A percentile compares a stretch with the other conserved stretches of the same genome.
These are phyloP conservation scores for Engraulis encrasicolus DNA, from an alignment of 2,113 vertebrate genomes.

Conservation along the genomic window DNA sequence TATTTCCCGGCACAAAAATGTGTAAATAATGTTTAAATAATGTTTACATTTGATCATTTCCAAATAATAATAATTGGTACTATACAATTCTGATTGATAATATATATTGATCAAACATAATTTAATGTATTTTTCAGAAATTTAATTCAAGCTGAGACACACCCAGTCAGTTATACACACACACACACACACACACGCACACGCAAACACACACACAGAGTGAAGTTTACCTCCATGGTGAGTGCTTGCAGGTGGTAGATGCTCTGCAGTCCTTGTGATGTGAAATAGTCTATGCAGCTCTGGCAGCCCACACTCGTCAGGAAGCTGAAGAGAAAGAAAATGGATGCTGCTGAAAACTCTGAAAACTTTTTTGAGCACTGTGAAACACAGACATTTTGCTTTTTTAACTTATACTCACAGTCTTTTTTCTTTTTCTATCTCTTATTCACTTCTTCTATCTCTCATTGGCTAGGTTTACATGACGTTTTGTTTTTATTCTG, in stretches of 20 bases:
- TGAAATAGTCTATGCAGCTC: conserved; percentile 98
- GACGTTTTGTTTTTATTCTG: no score
- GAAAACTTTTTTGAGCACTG: conserved; percentile 47
- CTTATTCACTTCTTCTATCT: not conserved
- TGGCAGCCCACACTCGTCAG: conserved; percentile 96
- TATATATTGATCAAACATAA: no score
- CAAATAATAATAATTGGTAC: no score
- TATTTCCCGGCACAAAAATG: no score
- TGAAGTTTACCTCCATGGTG: conserved; percentile 94
- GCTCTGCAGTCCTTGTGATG: conserved; percentile 94
- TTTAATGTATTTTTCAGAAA: no score
- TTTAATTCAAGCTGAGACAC: not conserved
- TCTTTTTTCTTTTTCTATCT: not conserved
- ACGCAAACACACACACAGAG: not conserved
- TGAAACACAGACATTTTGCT: conserved; percentile 22
- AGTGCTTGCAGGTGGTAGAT: conserved; percentile 97
- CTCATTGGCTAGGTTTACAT: no score
- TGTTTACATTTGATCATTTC: no score
- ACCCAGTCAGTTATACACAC: not conserved
- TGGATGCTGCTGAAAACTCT: conserved; percentile 72
- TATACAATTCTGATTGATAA: no score
- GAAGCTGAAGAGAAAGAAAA: conserved; percentile 88
- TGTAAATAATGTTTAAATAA: no score
- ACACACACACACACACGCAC: no score
- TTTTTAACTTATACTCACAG: not conserved